phyloP scores from a whole-genome alignment of 92 coral and sea anemone species.

The Parazoanthus darwini region DNA sequence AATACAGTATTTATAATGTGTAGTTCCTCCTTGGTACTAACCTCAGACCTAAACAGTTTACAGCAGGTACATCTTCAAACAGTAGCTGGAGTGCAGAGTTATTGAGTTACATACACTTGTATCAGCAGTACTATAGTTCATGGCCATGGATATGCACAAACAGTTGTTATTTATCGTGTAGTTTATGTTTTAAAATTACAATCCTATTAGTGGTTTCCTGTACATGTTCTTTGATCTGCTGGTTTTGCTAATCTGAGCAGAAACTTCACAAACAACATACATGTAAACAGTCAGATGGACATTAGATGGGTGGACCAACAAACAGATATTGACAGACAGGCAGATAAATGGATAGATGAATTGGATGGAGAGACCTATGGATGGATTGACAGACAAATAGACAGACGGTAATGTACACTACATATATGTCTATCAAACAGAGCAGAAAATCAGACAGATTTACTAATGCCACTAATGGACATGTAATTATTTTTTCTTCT shows the following conservation, averaged over 20 bases:
- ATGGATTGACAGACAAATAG: background rate
- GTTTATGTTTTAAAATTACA: too few species aligned
- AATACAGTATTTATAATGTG: background rate
- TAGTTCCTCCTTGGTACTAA: conserved; percentile 46
- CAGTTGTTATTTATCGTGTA: too few species aligned
- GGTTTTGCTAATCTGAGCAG: too few species aligned
- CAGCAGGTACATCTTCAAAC: conserved; percentile 54
- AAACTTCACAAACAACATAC: background rate
- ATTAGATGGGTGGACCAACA: background rate
- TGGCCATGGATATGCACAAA: too few species aligned
- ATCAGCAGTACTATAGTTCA: too few species aligned
- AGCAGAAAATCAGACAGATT: background rate
- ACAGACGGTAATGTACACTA: background rate
- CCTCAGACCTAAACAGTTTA: conserved; percentile 53
- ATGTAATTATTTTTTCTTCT: too few species aligned
- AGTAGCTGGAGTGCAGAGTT: background rate
- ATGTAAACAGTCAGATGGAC: background rate
- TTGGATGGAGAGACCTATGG: background rate
- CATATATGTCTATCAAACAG: background rate
- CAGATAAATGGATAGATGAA: background rate
- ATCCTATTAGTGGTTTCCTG: too few species aligned
- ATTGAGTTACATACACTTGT: too few species aligned
- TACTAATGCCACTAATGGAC: background rate
- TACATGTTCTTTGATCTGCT: too few species aligned
- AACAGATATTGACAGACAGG: background rate